Evolutionary conservation across 2,888 invertebrate species (phyloP), one percentile per base, ranked within the genome.

Genomic region (Philaethria dido): DNA sequence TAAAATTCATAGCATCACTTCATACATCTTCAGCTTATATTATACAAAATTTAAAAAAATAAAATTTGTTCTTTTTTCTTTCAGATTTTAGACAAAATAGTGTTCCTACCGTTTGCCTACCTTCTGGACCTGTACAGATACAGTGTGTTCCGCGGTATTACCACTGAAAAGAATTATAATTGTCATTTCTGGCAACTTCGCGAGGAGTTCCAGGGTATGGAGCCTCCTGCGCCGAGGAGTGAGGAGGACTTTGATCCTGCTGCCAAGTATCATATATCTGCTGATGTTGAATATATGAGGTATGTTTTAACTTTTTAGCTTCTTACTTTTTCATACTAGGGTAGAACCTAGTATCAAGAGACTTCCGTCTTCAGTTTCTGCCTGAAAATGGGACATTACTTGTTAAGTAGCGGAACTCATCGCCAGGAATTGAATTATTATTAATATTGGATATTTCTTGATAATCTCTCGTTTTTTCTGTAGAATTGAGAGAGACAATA

Each of bases 101-200:
- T 95, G 0, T 96, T 95, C 79, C 85, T 96, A 1, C 96, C 96
- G 0, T 95, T 94, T 75, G 95, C 90, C 0, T 96, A 95, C 75
- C 87, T 96, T 0, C 93, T 96, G 74, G 96, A 96, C 66, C 79
- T 94, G 39, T 96, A 94, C 86, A 93, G 96, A 62, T 95, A 96
- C 86, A 94, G 94, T 55, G 93, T 95, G 0, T 95, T 95, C 82
- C 89, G 93, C 0, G 95, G 95, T 0, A 92, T 92, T 68, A 94
- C 94, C 0, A 83, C 88, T 0, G 84, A 93, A 0, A 88, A 93
- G 9, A 91, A 94, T 68, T 95, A 95, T 79, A 95, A 95, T 75
- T 95, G 95, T 69, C 93, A 94, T 78, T 95, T 94, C 93, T 95
- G 94, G 94, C 90, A 89, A 66, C 87, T 94, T 59, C 85, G 94